Evolutionary conservation across 1,140 invertebrate genomes (phyloP).

Genomic region (Frieseomelitta varia): DNA sequence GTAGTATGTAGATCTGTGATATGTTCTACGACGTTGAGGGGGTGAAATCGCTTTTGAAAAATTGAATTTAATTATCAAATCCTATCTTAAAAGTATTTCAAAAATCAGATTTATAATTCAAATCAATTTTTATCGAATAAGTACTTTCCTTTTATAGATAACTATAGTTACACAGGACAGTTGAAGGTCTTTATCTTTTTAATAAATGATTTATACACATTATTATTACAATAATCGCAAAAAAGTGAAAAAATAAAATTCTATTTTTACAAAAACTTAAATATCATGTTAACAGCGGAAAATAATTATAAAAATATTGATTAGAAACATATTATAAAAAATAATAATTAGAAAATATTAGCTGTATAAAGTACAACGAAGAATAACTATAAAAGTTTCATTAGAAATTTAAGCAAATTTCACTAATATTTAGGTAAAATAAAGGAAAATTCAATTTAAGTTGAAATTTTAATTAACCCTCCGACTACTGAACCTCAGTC

Average conservation of each 20-base stretch:
- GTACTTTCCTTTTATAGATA: not conserved
- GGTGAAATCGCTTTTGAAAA: not conserved
- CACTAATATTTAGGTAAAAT: too few relatives aligned
- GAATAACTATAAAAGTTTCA: not conserved
- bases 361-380: not conserved
- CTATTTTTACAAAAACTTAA: too few relatives aligned
- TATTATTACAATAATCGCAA: fast-evolving
- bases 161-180: not conserved
- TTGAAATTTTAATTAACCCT: too few relatives aligned
- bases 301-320: not conserved
- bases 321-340: not conserved
- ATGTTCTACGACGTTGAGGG: not conserved
- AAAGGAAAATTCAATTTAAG: too few relatives aligned
- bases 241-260: not conserved
- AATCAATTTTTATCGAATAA: not conserved
- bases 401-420: too few relatives aligned
- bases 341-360: not conserved
- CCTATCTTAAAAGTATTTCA: not conserved
- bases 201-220: too few relatives aligned
- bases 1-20: conserved; percentile 1
- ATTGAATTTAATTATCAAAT: not conserved
- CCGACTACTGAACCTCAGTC: too few relatives aligned
- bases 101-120: not conserved
- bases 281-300: fast-evolving
- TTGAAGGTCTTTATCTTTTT: not conserved